Evolutionary conservation across 1,140 invertebrate species (phyloP).

Genomic region (Eriosoma lanigerum): DNA sequence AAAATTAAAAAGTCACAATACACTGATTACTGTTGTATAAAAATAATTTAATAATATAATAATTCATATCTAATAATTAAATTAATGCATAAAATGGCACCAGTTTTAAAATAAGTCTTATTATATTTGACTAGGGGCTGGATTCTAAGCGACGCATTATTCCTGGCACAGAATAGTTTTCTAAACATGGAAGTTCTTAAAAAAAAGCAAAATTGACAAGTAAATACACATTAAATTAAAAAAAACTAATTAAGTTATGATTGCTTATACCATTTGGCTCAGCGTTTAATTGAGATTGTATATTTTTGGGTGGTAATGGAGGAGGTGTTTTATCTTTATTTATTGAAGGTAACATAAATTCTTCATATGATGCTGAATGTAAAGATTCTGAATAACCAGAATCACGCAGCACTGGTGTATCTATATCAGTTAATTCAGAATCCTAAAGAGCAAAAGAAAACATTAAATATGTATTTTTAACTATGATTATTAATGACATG

Average conservation of each 20-base stretch:
- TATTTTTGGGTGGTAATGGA: slow-evolving; percentile 34
- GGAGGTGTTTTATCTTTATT: slow-evolving; percentile 21
- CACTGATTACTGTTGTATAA: slow-evolving; percentile 28
- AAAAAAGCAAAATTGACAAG: background rate
- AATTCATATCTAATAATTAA: slow-evolving; percentile 30
- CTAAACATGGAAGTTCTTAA: slow-evolving; percentile 13
- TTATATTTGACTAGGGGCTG: slow-evolving; percentile 44
- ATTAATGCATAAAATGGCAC: slow-evolving; percentile 39
- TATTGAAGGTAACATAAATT: slow-evolving; percentile 36
- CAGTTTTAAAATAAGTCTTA: slow-evolving; percentile 22
- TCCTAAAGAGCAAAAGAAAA: slow-evolving; percentile 31
- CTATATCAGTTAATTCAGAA: slow-evolving; percentile 35
- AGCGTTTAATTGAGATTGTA: background rate
- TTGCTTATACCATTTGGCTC: slow-evolving; percentile 24
- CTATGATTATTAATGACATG: background rate
- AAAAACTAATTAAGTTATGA: too few species aligned
- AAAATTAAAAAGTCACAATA: slow-evolving; percentile 28
- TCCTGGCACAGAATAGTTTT: slow-evolving; percentile 40
- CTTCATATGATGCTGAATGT: slow-evolving; percentile 45
- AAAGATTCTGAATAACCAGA: slow-evolving; percentile 44
- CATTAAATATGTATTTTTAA: background rate
- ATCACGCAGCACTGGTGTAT: slow-evolving; percentile 11
- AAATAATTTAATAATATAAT: slow-evolving; percentile 38
- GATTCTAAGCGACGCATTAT: slow-evolving; percentile 25
- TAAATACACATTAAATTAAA: too few species aligned